A percentile compares a stretch with the other conserved stretches of the same genome.
Conservation (phyloP, 1,140 invertebrate genomes). For the Telenomus remus region DNA sequence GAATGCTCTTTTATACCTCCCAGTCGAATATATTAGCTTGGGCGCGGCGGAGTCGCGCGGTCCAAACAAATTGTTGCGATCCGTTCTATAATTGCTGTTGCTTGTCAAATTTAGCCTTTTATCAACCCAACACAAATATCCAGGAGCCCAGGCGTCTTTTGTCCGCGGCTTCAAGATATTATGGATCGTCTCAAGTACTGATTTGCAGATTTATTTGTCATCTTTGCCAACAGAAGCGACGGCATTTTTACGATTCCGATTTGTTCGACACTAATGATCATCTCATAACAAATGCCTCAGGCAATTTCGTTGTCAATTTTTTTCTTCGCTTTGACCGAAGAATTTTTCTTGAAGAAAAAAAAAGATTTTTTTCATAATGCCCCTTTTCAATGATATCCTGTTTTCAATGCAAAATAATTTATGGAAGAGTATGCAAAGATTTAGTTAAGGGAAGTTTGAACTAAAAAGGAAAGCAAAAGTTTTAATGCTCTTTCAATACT, state of each 20-base stretch:
- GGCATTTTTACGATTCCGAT: conserved; percentile 19
- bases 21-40: conserved; percentile 58
- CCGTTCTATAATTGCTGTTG: conserved; percentile 49
- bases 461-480: too few species aligned
- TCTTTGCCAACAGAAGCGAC: conserved; percentile 9
- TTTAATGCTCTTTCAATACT: too few species aligned
- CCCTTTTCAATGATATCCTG: too few species aligned
- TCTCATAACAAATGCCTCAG: conserved; percentile 8
- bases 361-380: too few species aligned
- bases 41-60: conserved; percentile 29
- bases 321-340: too few species aligned
- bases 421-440: too few species aligned
- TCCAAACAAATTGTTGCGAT: conserved; percentile 56
- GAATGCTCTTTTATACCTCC: conserved; percentile 47
- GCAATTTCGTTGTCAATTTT: too few species aligned
- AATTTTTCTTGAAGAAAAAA: too few species aligned
- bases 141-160: conserved; percentile 38
- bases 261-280: conserved; percentile 27
- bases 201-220: conserved; percentile 30
- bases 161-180: conserved; percentile 18
- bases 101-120: conserved; percentile 55
- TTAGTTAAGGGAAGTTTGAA: too few species aligned
- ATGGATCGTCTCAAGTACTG: conserved; percentile 25
- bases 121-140: conserved; percentile 49
- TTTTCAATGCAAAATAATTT: too few species aligned